Base-by-base conservation (phyloP, 2,888 invertebrate species). In the Thecophora atra region DNA sequence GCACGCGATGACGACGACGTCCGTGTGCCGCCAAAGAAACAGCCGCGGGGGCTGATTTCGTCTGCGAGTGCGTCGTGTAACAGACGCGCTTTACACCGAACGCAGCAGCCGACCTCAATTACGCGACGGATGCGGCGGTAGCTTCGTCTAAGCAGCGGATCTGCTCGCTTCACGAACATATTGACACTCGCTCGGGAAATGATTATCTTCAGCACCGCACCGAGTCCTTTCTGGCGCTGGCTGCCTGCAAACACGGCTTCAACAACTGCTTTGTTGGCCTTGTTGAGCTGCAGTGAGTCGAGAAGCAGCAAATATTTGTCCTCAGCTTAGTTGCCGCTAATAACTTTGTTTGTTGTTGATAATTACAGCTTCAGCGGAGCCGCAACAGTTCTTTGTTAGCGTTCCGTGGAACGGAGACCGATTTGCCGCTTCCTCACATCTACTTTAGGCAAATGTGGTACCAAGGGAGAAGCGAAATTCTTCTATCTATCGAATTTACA, bases 1-100 rank as follows among this genome's bases (percentile, higher is more conserved):
- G 74, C 72, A 72, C 69, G 71, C 66, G 63, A 42, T 37, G 62
- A 21, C 13, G 11, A 26, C 51, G 60, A n/a, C n/a, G n/a, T n/a
- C n/a, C 52, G 21, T 42, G 52, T 60, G 51, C 64, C 62, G 68
- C 54, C 66, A 72, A 52, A 37, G 44, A 72, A 72, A 69, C 44
- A 44, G 44, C 52, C 65, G 60, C 67, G 42, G 62, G 62, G 30
- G 58, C 67, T 47, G 52, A 21, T 52, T 26, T 37, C 19, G n/a
- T n/a, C n/a, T n/a, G n/a, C n/a, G n/a, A n/a, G n/a, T n/a, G n/a
- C n/a, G n/a, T n/a, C n/a, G n/a, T 66, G 30, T 66, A 66, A 66
- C 66, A 52, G 66, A 51, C 8, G 26, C 24, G 24, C 26, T 24
- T n/a, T 26, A 19, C 28, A 26, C 28, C 60, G 28, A 28, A 26